Evolutionary conservation across 2,888 invertebrate genomes (phyloP).

Genomic region (Ennomos erosarius): DNA sequence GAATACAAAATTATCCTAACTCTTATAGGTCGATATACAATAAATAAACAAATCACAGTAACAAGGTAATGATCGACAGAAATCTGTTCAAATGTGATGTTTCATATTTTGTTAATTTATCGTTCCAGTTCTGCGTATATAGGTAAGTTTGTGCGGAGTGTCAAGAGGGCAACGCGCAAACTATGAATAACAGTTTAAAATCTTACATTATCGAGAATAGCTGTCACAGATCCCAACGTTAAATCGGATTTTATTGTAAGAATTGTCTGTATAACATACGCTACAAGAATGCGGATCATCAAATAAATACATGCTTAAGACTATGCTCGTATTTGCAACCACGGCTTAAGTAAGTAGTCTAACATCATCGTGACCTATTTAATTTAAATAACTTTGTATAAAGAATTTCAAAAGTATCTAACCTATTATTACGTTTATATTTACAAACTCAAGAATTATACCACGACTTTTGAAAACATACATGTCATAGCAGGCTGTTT

Average conservation of each 20-base stretch:
- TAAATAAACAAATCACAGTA: conserved; percentile 82
- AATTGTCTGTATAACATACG: conserved; percentile 2
- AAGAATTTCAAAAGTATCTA: conserved; percentile 31
- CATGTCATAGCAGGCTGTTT: conserved; percentile 7
- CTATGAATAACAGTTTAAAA: too few relatives aligned
- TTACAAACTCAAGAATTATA: conserved; percentile 20
- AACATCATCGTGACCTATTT: conserved; percentile 1
- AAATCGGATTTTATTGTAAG: background rate
- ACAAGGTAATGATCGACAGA: conserved; percentile 63
- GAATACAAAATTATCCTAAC: conserved; percentile 60
- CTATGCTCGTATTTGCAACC: conserved; percentile 10
- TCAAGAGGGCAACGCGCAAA: too few relatives aligned
- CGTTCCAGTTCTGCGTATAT: too few relatives aligned
- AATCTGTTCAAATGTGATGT: conserved; percentile 68
- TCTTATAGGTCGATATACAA: conserved; percentile 54
- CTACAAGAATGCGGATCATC: conserved; percentile 2
- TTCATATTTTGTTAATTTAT: conserved; percentile 7
- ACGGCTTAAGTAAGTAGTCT: background rate
- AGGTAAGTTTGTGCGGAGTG: too few relatives aligned
- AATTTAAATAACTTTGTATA: conserved; percentile 21
- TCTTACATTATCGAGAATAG: too few relatives aligned
- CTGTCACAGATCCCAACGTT: too few relatives aligned
- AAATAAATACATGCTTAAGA: conserved; percentile 1
- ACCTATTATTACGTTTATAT: conserved; percentile 21
- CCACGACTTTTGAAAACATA: conserved; percentile 9